Evolutionary conservation across 2,797 vertebrate species (phyloP), one percentile per base, ranked within the genome.

Genomic region (Sandelia bainsii): DNA sequence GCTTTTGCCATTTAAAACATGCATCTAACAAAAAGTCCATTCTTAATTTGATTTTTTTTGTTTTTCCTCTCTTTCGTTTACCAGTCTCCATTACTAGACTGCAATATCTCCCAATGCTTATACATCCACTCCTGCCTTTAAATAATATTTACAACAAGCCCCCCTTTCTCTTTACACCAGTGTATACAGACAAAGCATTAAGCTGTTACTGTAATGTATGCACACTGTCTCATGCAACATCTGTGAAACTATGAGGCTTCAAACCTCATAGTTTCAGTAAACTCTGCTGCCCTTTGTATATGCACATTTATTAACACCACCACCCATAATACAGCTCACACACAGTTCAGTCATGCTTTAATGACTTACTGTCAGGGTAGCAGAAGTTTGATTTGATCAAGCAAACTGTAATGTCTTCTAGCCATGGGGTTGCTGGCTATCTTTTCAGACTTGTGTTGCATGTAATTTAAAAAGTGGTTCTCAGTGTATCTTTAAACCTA

Each of bases 221-320:
- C 62, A 72, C 58, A 40, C 64, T 29, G 58, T 81, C 70, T 50
- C 62, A 7, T 69, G 63, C 60, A 23, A n/a, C 58, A 45, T 79
- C 34, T 61, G 64, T 3, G 29, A 40, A 17, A 57, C 56, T n/a
- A 1, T 8, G 37, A 34, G 0, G 19, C 48, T 79, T 62, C 19
- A 59, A 80, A 60, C 16, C 4, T 34, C 10, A 1, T 8, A 1
- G 54, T n/a, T 77, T 65, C 42, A 42, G 62, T 78, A 76, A 84
- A 88, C 72, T 54, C 22, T 5, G 12, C 51, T 17, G 3, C 3
- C 12, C 16, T 19, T 52, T 62, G 14, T 65, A 49, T 57, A 34
- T 17, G 20, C 29, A 27, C 82, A 69, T 84, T 87, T 84, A 88
- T 68, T 48, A 88, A 85, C 72, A 70, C 32, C 19, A 49, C 17